Percentiles rank a stretch among this genome's conserved stretches.
These are phyloP conservation scores for Sitta carolinensis DNA, from an alignment of 2,797 vertebrate species.

Conservation along the genomic window DNA sequence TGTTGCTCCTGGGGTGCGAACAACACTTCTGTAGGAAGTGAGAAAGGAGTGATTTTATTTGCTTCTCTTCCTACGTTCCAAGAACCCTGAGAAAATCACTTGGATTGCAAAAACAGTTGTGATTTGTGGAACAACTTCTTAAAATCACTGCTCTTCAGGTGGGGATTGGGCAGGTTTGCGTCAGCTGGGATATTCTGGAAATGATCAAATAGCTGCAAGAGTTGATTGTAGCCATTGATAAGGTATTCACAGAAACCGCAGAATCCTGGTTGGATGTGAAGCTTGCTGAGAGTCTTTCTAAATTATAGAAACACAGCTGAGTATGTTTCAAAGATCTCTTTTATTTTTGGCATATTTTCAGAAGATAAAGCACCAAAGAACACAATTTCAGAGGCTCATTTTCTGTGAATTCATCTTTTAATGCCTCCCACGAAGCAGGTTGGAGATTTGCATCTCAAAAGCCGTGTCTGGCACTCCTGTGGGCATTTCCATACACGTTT, in stretches of 20 bases:
- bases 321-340: not conserved
- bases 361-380: not conserved
- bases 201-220: not conserved
- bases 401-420: not conserved
- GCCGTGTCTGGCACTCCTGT: not conserved
- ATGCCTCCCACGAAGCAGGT: not conserved
- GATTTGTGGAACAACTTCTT: not conserved
- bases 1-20: not conserved
- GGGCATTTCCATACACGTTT: fast-evolving
- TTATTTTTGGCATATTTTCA: not conserved
- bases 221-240: not conserved
- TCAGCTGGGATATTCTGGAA: not conserved
- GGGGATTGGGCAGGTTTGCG: not conserved
- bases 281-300: not conserved
- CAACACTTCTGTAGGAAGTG: not conserved
- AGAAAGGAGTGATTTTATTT: not conserved
- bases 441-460: not conserved
- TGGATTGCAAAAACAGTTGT: not conserved
- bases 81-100: not conserved
- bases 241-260: not conserved
- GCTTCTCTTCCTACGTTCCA: not conserved
- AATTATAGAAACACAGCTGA: not conserved
- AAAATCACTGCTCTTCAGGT: not conserved
- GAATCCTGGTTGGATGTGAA: not conserved
- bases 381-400: not conserved